Conservation (phyloP, 1,140 invertebrate genomes). For the Aphelenchoides besseyi region DNA sequence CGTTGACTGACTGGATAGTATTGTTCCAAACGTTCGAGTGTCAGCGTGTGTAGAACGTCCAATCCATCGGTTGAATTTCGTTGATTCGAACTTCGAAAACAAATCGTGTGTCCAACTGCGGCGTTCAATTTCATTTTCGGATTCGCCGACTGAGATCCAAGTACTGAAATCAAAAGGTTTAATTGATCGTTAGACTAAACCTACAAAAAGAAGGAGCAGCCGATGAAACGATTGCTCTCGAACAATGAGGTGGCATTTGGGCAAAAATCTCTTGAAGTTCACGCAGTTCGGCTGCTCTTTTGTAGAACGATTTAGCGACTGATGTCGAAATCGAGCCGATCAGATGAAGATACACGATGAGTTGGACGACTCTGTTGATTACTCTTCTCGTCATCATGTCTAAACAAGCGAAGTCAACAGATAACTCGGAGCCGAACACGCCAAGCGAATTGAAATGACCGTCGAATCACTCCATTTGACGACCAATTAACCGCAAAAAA, state of each 20-base stretch:
- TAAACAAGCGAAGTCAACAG: no score
- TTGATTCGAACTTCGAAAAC: constrained; percentile 32
- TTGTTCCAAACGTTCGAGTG: constrained; percentile 38
- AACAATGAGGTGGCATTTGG: constrained; percentile 38
- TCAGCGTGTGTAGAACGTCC: constrained; percentile 40
- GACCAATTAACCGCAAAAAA: no score
- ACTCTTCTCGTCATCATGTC: no score
- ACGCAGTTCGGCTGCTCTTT: constrained; percentile 1
- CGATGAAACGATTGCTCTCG: constrained; percentile 33
- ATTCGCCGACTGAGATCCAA: neutral
- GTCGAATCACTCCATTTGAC: no score
- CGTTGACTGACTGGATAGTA: constrained; percentile 47
- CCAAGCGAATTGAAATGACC: no score
- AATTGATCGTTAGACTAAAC: constrained; percentile 11
- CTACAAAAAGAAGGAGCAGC: constrained; percentile 6
- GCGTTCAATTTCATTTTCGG: constrained; percentile 11
- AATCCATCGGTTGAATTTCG: neutral
- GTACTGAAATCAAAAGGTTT: constrained; percentile 21
- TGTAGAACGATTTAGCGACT: neutral
- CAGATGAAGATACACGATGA: no score
- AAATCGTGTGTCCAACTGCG: constrained; percentile 41
- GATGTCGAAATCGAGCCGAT: no score
- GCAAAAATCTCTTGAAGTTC: constrained; percentile 18
- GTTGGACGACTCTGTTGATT: no score
- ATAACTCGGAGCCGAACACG: no score